Percentiles rank a stretch among this genome's conserved stretches.
Evolutionary conservation across 2,113 vertebrate species (phyloP).

Genomic region (Rhinolophus sinicus): DNA sequence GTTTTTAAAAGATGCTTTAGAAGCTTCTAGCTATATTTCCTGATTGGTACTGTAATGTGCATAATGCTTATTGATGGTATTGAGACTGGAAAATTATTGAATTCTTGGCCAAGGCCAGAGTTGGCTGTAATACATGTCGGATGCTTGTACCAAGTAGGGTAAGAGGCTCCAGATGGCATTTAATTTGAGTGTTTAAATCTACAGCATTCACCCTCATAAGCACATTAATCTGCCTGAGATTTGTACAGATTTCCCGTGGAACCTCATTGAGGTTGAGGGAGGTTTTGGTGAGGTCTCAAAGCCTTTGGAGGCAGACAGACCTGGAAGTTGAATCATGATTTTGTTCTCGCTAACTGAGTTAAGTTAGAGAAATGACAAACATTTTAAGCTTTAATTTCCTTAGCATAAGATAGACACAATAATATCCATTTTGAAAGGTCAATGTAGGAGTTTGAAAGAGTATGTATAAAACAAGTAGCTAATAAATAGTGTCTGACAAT

Average conservation of each 20-base stretch:
- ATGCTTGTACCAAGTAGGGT: constrained; percentile 38
- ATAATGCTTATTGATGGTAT: background rate
- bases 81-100: background rate
- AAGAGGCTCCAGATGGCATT: constrained; percentile 71
- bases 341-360: constrained; percentile 25
- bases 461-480: background rate
- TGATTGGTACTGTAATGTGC: background rate
- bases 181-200: constrained; percentile 72
- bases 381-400: constrained; percentile 50
- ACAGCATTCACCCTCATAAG: constrained; percentile 54
- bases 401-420: background rate
- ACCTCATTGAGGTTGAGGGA: constrained; percentile 32
- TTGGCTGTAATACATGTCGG: background rate
- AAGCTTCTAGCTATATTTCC: background rate
- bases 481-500: background rate
- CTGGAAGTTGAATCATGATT: constrained; percentile 8
- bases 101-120: background rate
- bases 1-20: constrained; percentile 24
- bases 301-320: constrained; percentile 36
- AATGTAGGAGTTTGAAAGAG: background rate
- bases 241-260: constrained; percentile 55
- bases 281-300: constrained; percentile 42
- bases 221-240: constrained; percentile 61
- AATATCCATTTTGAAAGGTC: background rate
- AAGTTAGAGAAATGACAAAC: background rate